A percentile compares a stretch with the other conserved stretches of the same genome.
Evolutionary conservation across 35 echinoderm and acorn worm species (phyloP).

Genomic region (Hemicentrotus pulcherrimus): DNA sequence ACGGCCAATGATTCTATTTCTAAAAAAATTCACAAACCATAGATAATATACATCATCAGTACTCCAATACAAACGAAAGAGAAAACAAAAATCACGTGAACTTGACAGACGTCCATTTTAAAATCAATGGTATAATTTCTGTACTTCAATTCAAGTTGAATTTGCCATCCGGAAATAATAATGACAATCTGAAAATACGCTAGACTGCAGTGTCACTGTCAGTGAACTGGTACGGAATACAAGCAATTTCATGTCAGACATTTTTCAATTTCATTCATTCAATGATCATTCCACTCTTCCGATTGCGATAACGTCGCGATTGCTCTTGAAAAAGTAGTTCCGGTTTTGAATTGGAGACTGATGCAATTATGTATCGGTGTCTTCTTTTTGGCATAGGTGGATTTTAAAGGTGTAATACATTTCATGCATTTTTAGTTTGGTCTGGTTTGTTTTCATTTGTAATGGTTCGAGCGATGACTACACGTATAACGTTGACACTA

Average conservation of each 20-base stretch:
- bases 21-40: too few species aligned
- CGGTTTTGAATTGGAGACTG: slow-evolving; percentile 25
- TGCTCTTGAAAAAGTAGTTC: slow-evolving; percentile 24
- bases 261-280: neutral
- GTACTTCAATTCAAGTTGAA: neutral
- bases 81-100: neutral
- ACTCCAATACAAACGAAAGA: neutral
- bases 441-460: too few species aligned
- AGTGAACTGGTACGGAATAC: neutral
- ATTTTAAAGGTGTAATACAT: neutral
- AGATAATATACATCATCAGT: too few species aligned
- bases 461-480: too few species aligned
- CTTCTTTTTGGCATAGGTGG: neutral
- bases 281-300: slow-evolving; percentile 20
- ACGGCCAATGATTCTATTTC: too few species aligned
- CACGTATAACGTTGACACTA: too few species aligned
- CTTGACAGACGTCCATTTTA: neutral
- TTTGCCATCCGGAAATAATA: neutral
- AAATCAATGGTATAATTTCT: neutral
- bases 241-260: slow-evolving; percentile 38
- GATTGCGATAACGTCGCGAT: slow-evolving; percentile 28
- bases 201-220: slow-evolving; percentile 23
- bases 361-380: slow-evolving; percentile 14
- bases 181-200: neutral
- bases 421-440: too few species aligned